phyloP scores from a whole-genome alignment of 2,888 invertebrate genomes.

The Branchellion lobata region DNA sequence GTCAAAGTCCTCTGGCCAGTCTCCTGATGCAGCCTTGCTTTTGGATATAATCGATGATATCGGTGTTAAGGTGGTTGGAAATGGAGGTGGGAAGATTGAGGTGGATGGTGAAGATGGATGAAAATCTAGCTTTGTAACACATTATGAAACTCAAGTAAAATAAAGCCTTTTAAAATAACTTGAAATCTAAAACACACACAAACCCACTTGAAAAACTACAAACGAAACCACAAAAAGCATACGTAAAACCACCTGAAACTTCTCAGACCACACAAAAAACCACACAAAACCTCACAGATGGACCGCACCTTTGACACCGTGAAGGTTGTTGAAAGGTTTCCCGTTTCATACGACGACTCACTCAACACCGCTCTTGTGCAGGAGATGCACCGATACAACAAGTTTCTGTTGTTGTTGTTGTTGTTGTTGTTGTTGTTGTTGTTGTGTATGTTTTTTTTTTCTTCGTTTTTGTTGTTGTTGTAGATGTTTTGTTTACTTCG shows the following conservation, averaged over 20 bases:
- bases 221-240: no score
- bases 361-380: conserved; percentile 80
- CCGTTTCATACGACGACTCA: conserved; percentile 76
- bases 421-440: no score
- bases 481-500: background rate
- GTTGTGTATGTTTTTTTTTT: no score
- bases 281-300: conserved; percentile 64
- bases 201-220: no score
- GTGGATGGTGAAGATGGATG: no score
- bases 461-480: no score
- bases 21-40: background rate
- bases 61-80: background rate
- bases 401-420: conserved; percentile 54
- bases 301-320: conserved; percentile 77
- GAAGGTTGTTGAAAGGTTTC: conserved; percentile 69
- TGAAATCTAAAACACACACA: no score
- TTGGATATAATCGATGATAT: background rate
- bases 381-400: conserved; percentile 64
- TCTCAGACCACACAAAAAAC: no score
- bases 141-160: no score
- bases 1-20: background rate
- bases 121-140: background rate
- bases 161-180: no score
- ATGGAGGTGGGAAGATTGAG: no score
- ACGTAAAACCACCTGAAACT: no score